Base-by-base conservation (phyloP, 2,888 invertebrate genomes). In the Embidobia sp. region DNA sequence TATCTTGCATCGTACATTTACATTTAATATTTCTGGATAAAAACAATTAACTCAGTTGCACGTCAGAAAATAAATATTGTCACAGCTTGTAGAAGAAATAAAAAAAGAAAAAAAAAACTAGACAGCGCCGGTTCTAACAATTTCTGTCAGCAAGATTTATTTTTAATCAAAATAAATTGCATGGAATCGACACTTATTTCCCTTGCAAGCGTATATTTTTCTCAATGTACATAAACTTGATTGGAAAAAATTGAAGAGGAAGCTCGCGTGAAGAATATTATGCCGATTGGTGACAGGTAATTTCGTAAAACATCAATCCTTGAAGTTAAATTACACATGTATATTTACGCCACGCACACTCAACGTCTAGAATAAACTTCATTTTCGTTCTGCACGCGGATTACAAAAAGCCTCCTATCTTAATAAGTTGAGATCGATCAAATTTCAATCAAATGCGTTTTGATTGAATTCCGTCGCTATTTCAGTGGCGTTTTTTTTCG, bases 231-330 rank as follows among this genome's bases (percentile, higher is more conserved):
- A 55, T 75, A 75, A 75, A 69, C 63, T 49, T 67, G 72, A 72
- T 75, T 75, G 63, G 40, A 67, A 63, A 78, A 75, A 63, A 66
- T 72, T 77, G 76, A 70, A 66, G 70, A 76, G 77, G 75, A 70
- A 75, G 73, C 77, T 80, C 77, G 74, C 80, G 77, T 74, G 70
- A 69, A 77, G 77, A 76, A 80, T 79, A 83, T 83, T 80, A 81
- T 79, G 79, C 79, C 81, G 83, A 84, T 81, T 82, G 82, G 78
- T 48, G 67, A 75, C 40, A 73, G 70, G 57, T 75, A 69, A 75
- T 75, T 75, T 75, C 75, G 75, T 75, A 69, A 75, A 69, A 75
- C 63, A 75, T 75, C 75, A 63, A 75, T 75, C 63, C 75, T 75
- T 69, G 40, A 35, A 69, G 63, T 69, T 63, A 63, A 75, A 75